A percentile compares a stretch with the other conserved stretches of the same genome.
Conservation (phyloP, 2,113 vertebrate genomes). For the Chloropsis hardwickii region DNA sequence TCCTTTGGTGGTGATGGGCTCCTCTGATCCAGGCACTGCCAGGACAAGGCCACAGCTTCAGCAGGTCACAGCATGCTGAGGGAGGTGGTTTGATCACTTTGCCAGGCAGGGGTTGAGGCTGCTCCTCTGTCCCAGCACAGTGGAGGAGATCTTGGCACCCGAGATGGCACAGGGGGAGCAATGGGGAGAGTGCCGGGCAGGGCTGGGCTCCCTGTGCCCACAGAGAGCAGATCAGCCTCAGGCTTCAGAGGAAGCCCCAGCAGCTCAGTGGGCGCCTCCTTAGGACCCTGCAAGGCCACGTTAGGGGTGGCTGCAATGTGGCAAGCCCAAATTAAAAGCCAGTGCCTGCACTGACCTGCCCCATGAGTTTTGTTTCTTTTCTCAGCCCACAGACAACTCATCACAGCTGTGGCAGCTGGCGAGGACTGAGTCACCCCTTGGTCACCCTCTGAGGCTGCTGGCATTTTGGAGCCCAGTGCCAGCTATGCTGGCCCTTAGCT, state of each 20-base stretch:
- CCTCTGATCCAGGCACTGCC: not conserved
- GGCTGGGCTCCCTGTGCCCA: not conserved
- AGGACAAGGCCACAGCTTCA: not conserved
- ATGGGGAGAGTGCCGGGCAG: rapidly evolving
- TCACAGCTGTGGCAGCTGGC: not conserved
- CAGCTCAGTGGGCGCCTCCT: not conserved
- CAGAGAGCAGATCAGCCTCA: not conserved
- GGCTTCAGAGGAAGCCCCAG: not conserved
- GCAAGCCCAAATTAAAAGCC: not conserved
- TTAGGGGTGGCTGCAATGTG: not conserved
- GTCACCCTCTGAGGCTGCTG: rapidly evolving
- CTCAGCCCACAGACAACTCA: not conserved
- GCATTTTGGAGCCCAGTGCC: rapidly evolving
- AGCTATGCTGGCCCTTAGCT: not conserved
- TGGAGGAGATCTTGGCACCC: not conserved
- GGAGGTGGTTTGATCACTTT: not conserved
- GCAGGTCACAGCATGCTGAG: rapidly evolving
- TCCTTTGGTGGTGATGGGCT: not conserved
- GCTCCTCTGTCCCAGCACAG: not conserved
- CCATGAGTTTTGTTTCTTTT: rapidly evolving
- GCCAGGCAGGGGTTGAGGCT: not conserved
- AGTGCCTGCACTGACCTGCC: not conserved
- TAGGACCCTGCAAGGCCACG: not conserved
- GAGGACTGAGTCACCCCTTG: rapidly evolving
- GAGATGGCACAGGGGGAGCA: rapidly evolving